Percentiles rank a stretch among this genome's conserved stretches.
These are phyloP conservation scores for Amblyjoppa proteus DNA, from an alignment of 2,888 invertebrate genomes.

Conservation along the genomic window DNA sequence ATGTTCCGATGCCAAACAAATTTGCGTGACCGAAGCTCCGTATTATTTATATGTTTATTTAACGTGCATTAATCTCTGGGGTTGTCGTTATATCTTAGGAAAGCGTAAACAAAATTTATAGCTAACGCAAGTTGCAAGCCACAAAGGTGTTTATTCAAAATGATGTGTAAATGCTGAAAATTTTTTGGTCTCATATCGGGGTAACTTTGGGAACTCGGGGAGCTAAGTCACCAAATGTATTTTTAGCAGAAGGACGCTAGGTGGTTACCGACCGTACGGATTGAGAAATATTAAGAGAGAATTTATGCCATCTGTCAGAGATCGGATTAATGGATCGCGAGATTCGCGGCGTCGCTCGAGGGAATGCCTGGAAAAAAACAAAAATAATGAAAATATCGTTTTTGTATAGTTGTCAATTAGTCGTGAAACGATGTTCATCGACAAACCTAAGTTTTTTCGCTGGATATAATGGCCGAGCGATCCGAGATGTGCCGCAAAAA, in stretches of 20 bases:
- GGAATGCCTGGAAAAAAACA: neutral
- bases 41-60: no score
- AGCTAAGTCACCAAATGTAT: slow-evolving; percentile 67
- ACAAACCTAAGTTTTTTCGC: neutral
- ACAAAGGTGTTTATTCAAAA: slow-evolving; percentile 49
- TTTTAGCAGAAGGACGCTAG: slow-evolving; percentile 71
- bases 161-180: slow-evolving; percentile 54
- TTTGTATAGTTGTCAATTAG: neutral
- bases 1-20: no score
- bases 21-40: no score
- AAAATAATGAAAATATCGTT: neutral
- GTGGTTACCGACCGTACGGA: slow-evolving; percentile 48
- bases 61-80: neutral
- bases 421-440: neutral
- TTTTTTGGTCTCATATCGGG: slow-evolving; percentile 66
- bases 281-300: slow-evolving; percentile 61
- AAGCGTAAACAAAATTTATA: slow-evolving; percentile 71
- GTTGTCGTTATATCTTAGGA: slow-evolving; percentile 67
- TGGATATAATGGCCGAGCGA: slow-evolving; percentile 13
- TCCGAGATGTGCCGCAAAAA: neutral
- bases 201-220: slow-evolving; percentile 60
- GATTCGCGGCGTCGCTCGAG: slow-evolving; percentile 14
- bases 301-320: slow-evolving; percentile 33
- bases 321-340: slow-evolving; percentile 35
- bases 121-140: slow-evolving; percentile 65